Evolutionary conservation across 2,797 vertebrate genomes (phyloP).

Genomic region (Sparus aurata): DNA sequence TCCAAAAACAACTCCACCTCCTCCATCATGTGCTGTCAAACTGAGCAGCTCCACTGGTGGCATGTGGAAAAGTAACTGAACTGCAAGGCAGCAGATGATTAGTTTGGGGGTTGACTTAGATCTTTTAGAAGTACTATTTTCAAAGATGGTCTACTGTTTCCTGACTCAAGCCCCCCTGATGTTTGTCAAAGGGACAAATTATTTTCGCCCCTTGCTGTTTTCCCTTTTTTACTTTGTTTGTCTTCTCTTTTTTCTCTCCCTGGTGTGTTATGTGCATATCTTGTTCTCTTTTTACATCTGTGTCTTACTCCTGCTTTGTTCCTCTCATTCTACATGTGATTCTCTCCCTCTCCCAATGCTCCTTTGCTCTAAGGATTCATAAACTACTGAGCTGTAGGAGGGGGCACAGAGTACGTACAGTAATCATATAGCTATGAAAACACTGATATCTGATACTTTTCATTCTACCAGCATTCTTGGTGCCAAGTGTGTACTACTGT

Average conservation of each 20-base stretch:
- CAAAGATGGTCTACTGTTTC: conserved; percentile 62
- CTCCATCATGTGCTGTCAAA: conserved; percentile 64
- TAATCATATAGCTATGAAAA: conserved; percentile 63
- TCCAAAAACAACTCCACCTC: conserved; percentile 67
- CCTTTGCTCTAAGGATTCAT: conserved; percentile 51
- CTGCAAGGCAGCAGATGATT: conserved; percentile 63
- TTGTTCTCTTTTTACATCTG: conserved; percentile 72
- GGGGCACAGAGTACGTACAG: conserved; percentile 50
- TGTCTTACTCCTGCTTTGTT: conserved; percentile 59
- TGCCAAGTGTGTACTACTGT: conserved; percentile 83
- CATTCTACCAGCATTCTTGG: conserved; percentile 86
- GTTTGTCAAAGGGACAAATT: conserved; percentile 57
- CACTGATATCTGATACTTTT: conserved; percentile 73
- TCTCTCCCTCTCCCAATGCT: conserved; percentile 31
- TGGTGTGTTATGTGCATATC: conserved; percentile 62
- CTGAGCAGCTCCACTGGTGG: conserved; percentile 65
- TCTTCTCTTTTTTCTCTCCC: conserved; percentile 60
- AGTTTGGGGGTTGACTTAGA: conserved; percentile 51
- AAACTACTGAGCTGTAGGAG: conserved; percentile 46
- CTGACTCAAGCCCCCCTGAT: conserved; percentile 57
- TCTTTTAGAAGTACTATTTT: conserved; percentile 68
- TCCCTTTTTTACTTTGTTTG: conserved; percentile 52
- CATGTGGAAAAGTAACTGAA: conserved; percentile 64
- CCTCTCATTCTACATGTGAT: conserved; percentile 41
- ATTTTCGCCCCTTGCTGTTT: conserved; percentile 55